Evolutionary conservation across 2,888 invertebrate species (phyloP).

Genomic region (Eristalis tenax): DNA sequence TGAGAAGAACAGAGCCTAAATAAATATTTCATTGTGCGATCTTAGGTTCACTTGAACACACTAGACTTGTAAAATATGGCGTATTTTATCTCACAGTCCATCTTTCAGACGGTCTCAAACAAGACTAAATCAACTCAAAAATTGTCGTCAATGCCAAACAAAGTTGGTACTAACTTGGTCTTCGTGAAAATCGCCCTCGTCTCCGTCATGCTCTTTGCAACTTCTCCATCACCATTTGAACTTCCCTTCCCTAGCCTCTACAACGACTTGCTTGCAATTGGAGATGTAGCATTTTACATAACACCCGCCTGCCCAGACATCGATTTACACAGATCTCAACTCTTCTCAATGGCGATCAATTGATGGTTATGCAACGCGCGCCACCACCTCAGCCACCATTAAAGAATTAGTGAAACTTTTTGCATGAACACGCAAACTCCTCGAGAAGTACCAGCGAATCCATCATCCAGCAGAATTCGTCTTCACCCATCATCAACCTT

Average conservation of each 20-base stretch:
- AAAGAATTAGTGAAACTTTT: neutral
- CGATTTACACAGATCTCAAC: neutral
- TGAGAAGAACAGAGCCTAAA: no score
- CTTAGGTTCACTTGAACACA: no score
- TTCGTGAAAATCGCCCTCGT: no score
- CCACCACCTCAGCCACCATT: neutral
- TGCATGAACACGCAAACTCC: neutral
- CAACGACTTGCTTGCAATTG: neutral
- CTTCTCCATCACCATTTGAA: neutral
- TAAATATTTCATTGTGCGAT: no score
- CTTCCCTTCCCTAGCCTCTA: neutral
- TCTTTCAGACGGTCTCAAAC: no score
- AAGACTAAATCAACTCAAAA: no score
- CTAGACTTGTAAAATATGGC: no score
- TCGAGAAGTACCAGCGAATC: neutral
- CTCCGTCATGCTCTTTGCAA: neutral
- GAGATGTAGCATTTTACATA: neutral
- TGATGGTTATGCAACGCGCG: neutral
- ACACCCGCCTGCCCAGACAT: neutral
- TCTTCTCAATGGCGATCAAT: neutral
- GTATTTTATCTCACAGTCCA: no score
- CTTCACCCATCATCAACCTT: slow-evolving; percentile 48
- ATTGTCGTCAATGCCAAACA: no score
- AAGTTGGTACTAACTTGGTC: no score
- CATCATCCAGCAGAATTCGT: slow-evolving; percentile 33